These are phyloP conservation scores for Accipiter virgatus DNA, from an alignment of 2,113 vertebrate species.

Conservation along the genomic window DNA sequence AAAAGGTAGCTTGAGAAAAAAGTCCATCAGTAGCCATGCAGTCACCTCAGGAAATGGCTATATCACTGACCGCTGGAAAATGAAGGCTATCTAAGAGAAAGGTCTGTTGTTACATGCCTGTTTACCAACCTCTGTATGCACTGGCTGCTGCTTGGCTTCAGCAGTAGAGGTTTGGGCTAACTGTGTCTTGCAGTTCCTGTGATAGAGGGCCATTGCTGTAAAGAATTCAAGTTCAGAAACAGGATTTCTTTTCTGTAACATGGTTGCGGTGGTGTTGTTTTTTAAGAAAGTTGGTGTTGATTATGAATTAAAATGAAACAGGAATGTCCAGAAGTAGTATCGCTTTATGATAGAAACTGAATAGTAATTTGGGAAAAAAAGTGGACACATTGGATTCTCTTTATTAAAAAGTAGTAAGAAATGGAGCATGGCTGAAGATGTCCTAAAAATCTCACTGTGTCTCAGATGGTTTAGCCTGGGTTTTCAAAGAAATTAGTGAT, in stretches of 20 bases:
- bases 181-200: neutral
- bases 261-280: neutral
- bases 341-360: neutral
- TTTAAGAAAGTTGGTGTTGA: neutral
- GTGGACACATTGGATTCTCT: fast-evolving
- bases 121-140: neutral
- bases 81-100: neutral
- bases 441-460: neutral
- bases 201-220: neutral
- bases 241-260: neutral
- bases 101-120: neutral
- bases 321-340: neutral
- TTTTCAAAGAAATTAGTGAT: neutral
- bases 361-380: neutral
- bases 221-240: neutral
- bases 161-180: neutral
- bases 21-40: neutral
- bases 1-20: neutral
- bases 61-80: neutral
- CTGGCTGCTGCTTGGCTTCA: neutral
- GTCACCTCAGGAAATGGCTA: neutral
- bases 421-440: neutral
- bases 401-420: neutral
- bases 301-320: neutral
- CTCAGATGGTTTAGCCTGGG: neutral